These are phyloP conservation scores for Tetragnatha montana DNA, from an alignment of 2,888 invertebrate species.

Conservation along the genomic window DNA sequence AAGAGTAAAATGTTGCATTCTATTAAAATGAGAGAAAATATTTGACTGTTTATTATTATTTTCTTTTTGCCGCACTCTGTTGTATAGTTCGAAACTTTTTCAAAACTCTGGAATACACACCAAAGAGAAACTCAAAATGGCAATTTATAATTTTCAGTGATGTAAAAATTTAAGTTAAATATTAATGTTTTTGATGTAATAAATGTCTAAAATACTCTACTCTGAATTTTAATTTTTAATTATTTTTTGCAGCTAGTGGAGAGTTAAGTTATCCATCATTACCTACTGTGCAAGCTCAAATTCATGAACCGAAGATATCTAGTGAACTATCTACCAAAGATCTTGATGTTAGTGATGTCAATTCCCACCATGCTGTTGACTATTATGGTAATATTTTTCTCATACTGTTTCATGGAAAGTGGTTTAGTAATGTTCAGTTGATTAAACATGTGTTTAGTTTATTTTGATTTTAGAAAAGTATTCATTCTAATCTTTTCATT, in stretches of 20 bases:
- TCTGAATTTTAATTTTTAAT: constrained; percentile 16
- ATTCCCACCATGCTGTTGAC: constrained; percentile 77
- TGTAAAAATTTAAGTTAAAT: no score
- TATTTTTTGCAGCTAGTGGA: constrained; percentile 68
- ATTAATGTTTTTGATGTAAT: no score
- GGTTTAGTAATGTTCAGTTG: background rate
- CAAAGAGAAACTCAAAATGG: no score
- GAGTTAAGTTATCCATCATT: constrained; percentile 66
- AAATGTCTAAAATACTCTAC: no score
- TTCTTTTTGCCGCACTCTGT: no score
- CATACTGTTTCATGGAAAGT: background rate
- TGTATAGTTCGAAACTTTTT: no score
- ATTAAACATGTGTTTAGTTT: background rate
- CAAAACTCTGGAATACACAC: no score
- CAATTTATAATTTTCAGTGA: background rate
- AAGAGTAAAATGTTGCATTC: no score
- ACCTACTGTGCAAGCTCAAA: constrained; percentile 66
- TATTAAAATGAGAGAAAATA: no score
- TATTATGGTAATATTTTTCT: constrained; percentile 74
- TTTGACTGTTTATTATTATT: no score
- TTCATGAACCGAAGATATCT: constrained; percentile 66
- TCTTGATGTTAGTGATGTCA: constrained; percentile 82
- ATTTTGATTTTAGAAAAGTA: no score
- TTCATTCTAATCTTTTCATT: background rate
- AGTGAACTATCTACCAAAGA: constrained; percentile 81